These are phyloP conservation scores for Netelia inedita DNA, from an alignment of 2,888 invertebrate genomes.

Conservation along the genomic window DNA sequence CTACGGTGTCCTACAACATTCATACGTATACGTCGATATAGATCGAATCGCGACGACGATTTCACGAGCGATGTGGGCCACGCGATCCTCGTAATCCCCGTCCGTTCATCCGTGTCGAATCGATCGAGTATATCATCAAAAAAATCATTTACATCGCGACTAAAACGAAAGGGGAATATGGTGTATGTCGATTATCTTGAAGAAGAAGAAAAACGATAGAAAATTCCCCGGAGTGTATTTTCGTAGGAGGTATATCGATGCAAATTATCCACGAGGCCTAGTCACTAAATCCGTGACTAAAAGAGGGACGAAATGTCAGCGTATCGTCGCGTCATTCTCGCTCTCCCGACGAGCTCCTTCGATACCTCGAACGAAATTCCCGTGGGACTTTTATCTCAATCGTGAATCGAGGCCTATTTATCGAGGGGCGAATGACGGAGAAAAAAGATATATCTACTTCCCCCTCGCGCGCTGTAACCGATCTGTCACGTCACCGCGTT, in stretches of 20 bases:
- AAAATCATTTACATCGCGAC: too few species aligned
- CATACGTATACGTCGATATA: conserved; percentile 18
- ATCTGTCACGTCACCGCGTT: conserved; percentile 65
- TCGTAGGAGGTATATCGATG: conserved; percentile 28
- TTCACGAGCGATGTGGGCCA: conserved; percentile 65
- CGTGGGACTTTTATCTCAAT: conserved; percentile 58
- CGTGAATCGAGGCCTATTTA: conserved; percentile 47
- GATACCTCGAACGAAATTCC: conserved; percentile 41
- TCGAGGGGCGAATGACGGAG: conserved; percentile 32
- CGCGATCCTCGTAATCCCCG: conserved; percentile 41
- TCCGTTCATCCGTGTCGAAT: conserved; percentile 50
- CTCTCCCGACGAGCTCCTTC: background rate
- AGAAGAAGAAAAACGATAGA: background rate
- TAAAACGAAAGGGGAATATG: too few species aligned
- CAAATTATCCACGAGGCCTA: conserved; percentile 44
- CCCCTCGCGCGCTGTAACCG: conserved; percentile 39
- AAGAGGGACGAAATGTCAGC: conserved; percentile 60
- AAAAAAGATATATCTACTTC: background rate
- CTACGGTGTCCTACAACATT: conserved; percentile 8
- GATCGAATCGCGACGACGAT: conserved; percentile 54
- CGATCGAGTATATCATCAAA: too few species aligned
- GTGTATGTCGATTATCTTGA: background rate
- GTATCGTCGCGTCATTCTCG: conserved; percentile 49
- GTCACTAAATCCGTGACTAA: background rate
- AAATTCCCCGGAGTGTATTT: conserved; percentile 48